A percentile compares a stretch with the other conserved stretches of the same genome.
phyloP scores from a whole-genome alignment of 2,888 invertebrate genomes.

The Phortica magna region DNA sequence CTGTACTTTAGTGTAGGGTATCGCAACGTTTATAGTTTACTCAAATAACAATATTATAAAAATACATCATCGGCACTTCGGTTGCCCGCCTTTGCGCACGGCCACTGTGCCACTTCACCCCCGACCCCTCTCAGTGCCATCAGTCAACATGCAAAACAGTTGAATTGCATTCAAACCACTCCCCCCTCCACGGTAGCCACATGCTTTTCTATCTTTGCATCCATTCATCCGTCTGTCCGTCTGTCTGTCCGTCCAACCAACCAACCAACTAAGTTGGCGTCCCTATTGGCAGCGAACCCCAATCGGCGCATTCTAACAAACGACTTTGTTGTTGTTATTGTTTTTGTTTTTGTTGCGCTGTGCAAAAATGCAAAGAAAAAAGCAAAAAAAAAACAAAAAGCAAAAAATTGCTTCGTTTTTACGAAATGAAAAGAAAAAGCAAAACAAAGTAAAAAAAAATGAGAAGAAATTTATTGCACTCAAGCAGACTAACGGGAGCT shows the following conservation, averaged over 20 bases:
- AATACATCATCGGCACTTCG: no score
- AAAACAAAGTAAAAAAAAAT: background rate
- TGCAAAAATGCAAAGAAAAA: constrained; percentile 12
- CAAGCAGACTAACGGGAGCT: background rate
- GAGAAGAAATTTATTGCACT: background rate
- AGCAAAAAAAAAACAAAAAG: background rate
- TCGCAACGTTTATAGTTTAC: no score
- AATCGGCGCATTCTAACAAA: constrained; percentile 20
- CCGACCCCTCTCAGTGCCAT: no score
- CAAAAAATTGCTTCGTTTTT: background rate
- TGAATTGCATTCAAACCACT: background rate
- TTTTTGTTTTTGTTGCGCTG: background rate
- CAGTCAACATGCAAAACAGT: background rate
- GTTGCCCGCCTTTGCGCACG: no score
- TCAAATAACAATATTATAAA: no score
- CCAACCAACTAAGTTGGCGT: background rate
- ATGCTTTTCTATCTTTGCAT: no score
- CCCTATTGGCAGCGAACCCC: constrained; percentile 7
- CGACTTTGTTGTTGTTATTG: constrained; percentile 2
- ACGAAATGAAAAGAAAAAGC: constrained; percentile 8
- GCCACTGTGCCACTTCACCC: no score
- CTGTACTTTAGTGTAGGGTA: no score
- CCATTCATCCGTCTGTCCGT: no score
- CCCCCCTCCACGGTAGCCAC: background rate
- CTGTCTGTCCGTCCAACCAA: background rate